Evolutionary conservation across 2,113 vertebrate genomes (phyloP), one percentile per base, ranked within the genome.

Genomic region (Dicrurus megarhynchus): DNA sequence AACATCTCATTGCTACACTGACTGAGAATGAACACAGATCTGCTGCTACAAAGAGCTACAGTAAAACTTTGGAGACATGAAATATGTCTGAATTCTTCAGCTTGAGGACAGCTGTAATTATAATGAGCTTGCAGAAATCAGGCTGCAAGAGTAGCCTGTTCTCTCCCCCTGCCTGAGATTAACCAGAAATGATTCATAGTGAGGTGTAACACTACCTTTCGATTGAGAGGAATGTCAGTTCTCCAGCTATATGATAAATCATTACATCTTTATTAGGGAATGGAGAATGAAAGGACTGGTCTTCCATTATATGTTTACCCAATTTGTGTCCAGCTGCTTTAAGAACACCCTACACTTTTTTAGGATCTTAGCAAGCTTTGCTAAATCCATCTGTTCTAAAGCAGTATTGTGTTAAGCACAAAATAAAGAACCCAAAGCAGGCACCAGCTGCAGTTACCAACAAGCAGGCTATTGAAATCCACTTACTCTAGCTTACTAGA

Each of bases 371-470:
- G 60, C 60, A 83, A 74, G 61, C 71, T 95, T 96, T 93, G 71
- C 71, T 84, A 93, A 95, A 97, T 95, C 93, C 92, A 89, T 97
- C 95, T 95, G 93, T 82, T 95, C 76, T 94, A 94, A 97, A 95
- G 84, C 91, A 95, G 87, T 47, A 84, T 86, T 90, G 80, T 95
- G 61, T 91, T 67, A 84, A 87, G 80, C 84, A 94, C 81, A 89
- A 95, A 91, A 91, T 97, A 96, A 94, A 97, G 94, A 95, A 89
- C 60, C 42, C 57, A 82, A 78, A 88, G 94, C 81, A 91, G 77
- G 42, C 90, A 92, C 89, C 92, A 75, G 95, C 95, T 71, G 96
- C 93, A 91, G 85, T 56, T 87, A 88, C 89, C 96, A 97, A 92
- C 78, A 91, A 93, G 85, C 64, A 88, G 84, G 83, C 78, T 93